phyloP scores from a whole-genome alignment of 2,888 invertebrate species.

The Frankliniella intonsa region DNA sequence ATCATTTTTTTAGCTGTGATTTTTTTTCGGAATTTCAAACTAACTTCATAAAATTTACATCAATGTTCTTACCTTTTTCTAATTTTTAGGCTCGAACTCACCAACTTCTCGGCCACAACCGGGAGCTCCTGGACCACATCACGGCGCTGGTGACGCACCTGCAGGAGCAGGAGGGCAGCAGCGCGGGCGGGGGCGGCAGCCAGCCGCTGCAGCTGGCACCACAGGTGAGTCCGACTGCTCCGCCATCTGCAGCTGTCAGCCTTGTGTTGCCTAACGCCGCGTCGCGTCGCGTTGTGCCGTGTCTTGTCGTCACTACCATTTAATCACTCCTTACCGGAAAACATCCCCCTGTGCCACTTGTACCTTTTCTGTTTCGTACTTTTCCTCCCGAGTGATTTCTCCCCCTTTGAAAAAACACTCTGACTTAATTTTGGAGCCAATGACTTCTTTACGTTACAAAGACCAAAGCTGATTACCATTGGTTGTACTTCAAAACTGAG shows the following conservation, averaged over 20 bases:
- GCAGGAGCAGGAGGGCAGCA: slow-evolving; percentile 68
- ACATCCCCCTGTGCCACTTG: too few relatives aligned
- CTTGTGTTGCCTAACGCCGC: not conserved
- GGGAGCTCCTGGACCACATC: slow-evolving; percentile 91
- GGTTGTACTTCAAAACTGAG: not conserved
- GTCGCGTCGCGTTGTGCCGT: too few relatives aligned
- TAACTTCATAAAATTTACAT: too few relatives aligned
- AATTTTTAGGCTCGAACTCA: slow-evolving; percentile 73
- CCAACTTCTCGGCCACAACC: slow-evolving; percentile 89
- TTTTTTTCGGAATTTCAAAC: not conserved
- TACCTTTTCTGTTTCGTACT: too few relatives aligned
- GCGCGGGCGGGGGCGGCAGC: not conserved
- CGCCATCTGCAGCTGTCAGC: not conserved
- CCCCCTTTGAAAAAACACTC: not conserved
- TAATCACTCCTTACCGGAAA: too few relatives aligned
- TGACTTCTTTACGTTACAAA: too few relatives aligned
- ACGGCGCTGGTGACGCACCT: slow-evolving; percentile 83
- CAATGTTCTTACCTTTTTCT: not conserved
- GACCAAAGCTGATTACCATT: too few relatives aligned
- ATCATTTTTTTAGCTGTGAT: not conserved
- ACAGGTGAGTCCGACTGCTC: slow-evolving; percentile 28
- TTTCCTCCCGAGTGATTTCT: not conserved
- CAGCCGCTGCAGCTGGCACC: slow-evolving; percentile 26
- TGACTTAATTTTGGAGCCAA: too few relatives aligned
- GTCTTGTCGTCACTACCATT: too few relatives aligned